Conservation (phyloP, 2,797 vertebrate genomes). For the Calcarius lapponicus region DNA sequence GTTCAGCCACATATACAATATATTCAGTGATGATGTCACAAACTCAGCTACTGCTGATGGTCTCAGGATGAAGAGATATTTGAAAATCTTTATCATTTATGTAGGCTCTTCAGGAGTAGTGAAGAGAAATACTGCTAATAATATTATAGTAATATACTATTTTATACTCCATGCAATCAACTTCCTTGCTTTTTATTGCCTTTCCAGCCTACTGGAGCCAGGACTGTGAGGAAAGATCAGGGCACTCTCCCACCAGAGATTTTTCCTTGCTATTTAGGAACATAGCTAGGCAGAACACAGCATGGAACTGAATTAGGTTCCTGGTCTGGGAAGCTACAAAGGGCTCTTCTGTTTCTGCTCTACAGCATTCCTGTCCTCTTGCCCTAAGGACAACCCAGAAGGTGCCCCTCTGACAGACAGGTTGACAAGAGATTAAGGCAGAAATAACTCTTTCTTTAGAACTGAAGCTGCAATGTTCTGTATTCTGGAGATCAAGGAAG, state of each 20-base stretch:
- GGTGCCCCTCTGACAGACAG: neutral
- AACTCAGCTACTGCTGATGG: neutral
- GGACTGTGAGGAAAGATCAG: neutral
- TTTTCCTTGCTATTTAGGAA: neutral
- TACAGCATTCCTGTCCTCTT: too few relatives aligned
- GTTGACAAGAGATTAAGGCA: neutral
- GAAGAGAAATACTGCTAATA: neutral
- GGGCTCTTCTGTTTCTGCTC: neutral
- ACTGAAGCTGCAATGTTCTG: neutral
- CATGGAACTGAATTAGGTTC: neutral
- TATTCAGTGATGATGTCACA: neutral
- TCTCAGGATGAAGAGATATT: neutral
- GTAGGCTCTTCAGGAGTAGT: neutral
- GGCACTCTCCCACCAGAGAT: neutral
- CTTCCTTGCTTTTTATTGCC: neutral
- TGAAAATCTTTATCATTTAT: neutral
- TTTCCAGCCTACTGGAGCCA: neutral
- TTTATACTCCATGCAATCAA: neutral
- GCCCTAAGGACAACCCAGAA: neutral
- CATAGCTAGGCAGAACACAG: neutral
- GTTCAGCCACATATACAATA: neutral
- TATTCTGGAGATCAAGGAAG: slow-evolving; percentile 40
- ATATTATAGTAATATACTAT: neutral
- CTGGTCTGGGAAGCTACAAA: neutral
- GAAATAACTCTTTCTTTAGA: neutral